Conservation (phyloP, 2,797 vertebrate genomes). For the Thamnophis elegans region DNA sequence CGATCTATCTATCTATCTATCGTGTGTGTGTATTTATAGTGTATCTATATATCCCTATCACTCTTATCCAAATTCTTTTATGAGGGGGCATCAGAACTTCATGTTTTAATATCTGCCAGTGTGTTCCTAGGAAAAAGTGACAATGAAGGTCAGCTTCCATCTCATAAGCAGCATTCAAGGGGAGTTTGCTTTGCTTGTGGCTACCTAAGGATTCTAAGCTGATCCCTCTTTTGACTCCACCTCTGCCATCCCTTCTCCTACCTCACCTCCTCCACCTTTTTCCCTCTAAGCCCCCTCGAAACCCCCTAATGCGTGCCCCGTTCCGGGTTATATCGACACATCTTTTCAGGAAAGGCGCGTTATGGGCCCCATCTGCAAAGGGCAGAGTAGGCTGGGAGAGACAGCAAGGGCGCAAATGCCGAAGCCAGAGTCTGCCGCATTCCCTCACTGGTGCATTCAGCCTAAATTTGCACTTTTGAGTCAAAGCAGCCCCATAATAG, state of each 20-base stretch:
- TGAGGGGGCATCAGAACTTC: no score
- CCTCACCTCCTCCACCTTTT: neutral
- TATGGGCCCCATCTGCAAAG: neutral
- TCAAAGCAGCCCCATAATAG: neutral
- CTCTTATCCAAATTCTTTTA: no score
- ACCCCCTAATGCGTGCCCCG: neutral
- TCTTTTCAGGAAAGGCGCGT: neutral
- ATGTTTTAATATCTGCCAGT: no score
- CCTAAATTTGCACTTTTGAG: neutral
- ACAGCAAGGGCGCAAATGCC: no score
- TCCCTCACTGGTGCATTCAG: neutral
- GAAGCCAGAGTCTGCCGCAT: neutral
- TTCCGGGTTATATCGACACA: neutral
- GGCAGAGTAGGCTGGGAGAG: neutral
- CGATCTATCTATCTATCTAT: no score
- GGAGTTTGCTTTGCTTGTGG: neutral
- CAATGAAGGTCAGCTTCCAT: neutral
- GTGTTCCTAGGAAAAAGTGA: neutral
- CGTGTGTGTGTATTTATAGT: no score
- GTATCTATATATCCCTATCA: no score
- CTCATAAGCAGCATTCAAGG: neutral
- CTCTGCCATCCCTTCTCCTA: neutral
- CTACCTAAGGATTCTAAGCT: neutral
- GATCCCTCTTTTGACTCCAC: neutral
- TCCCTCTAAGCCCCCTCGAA: neutral